These are phyloP conservation scores for Cosmia trapezina DNA, from an alignment of 2,888 invertebrate genomes.

Conservation along the genomic window DNA sequence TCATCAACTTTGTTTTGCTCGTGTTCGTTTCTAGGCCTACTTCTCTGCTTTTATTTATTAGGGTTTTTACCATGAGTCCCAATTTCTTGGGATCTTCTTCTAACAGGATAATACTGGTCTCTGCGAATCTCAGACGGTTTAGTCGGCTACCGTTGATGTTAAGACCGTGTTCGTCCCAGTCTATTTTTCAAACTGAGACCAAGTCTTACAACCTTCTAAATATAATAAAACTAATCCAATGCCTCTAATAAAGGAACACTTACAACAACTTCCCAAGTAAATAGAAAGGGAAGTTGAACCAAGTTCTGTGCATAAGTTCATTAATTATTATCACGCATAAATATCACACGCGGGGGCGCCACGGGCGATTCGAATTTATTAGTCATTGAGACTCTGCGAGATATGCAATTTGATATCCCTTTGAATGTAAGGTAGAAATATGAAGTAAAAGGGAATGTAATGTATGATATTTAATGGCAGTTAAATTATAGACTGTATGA, in stretches of 20 bases:
- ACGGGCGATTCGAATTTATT: conserved; percentile 58
- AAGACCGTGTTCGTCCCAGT: neutral
- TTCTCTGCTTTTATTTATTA: neutral
- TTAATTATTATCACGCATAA: conserved; percentile 59
- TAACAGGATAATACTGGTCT: no score
- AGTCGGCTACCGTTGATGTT: neutral
- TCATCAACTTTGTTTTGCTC: neutral
- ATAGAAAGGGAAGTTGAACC: conserved; percentile 22
- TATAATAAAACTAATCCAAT: conserved; percentile 18
- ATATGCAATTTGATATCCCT: conserved; percentile 54
- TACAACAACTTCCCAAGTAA: conserved; percentile 14
- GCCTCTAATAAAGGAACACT: conserved; percentile 2
- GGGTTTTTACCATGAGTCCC: neutral
- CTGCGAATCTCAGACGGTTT: neutral
- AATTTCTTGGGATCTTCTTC: neutral
- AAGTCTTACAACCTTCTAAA: neutral
- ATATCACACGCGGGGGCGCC: conserved; percentile 47
- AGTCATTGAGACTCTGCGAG: conserved; percentile 27
- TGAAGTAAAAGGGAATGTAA: conserved; percentile 18
- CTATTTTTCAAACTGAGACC: neutral
- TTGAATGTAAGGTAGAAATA: conserved; percentile 23
- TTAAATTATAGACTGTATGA: conserved; percentile 12
- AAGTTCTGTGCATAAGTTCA: conserved; percentile 54
- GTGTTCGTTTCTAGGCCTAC: neutral
- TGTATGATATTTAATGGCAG: conserved; percentile 5